Base-by-base conservation (phyloP, 2,888 invertebrate genomes). In the Epirrita christyi region DNA sequence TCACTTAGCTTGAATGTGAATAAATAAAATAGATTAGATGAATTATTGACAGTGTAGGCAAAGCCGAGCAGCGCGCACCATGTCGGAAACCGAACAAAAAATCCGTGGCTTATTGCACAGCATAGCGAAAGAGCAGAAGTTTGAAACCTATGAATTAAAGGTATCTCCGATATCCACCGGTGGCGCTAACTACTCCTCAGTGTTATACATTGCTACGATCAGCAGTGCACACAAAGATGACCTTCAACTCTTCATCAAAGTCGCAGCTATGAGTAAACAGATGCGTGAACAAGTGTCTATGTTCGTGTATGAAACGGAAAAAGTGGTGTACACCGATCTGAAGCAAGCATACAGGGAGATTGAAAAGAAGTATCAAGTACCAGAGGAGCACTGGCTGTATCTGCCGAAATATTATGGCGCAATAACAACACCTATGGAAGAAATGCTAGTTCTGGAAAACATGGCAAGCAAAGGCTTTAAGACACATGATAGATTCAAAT, bases 381-480 rank as follows among this genome's bases (percentile, higher is more conserved):
- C 65, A 0, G 34, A 45, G 11, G 68, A 73, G 27, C 49, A 77
- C 27, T 68, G 70, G 48, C 44, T 79, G 5, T 21, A 29, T 3
- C 62, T 68, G 0, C 58, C 72, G 4, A 72, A 71, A 52, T 72
- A 28, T 27, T 80, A 75, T 43, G 77, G 72, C 0, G 57, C 59
- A 13, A 57, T 65, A 10, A 36, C 56, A 0, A 67, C 55, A 1
- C 40, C 41, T 9, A 42, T 62, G 3, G 67, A 74, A 28, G 83
- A 83, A 61, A 69, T 68, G 0, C 9, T 85, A 0, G 73, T 83
- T 0, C 47, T 85, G 10, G 80, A 83, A 55, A 68, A 81, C 54
- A 48, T 82, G 8, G 38, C 45, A 0, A 59, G 21, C 0, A 63
- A 68, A 15, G 81, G 81, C 2, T 87, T 70, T 57, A 49, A 29